These are phyloP conservation scores for Umimayanthus kanabou DNA, from an alignment of 92 coral and sea anemone genomes.

Conservation along the genomic window DNA sequence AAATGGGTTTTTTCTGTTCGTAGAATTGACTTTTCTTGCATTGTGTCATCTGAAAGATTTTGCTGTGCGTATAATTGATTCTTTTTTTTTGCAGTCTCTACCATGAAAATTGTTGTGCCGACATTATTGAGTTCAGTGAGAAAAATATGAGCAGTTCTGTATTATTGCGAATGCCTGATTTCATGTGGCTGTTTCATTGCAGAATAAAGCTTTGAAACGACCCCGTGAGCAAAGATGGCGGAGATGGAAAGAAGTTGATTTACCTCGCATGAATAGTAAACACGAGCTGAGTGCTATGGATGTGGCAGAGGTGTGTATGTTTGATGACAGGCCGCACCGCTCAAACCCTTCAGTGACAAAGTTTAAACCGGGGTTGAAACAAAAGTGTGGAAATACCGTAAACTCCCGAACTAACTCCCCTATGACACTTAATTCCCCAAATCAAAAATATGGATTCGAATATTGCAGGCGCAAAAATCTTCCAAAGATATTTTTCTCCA, in stretches of 20 bases:
- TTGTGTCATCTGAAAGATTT: constrained; percentile 40
- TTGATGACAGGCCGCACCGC: not conserved
- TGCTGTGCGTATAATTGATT: no score
- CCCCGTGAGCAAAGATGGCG: constrained; percentile 88
- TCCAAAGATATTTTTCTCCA: no score
- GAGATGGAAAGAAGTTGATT: constrained; percentile 84
- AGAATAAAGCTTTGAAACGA: constrained; percentile 65
- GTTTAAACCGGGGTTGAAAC: not conserved
- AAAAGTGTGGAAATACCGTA: not conserved
- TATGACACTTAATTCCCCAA: not conserved
- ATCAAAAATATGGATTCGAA: not conserved
- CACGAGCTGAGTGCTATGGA: constrained; percentile 71
- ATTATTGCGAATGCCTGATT: no score
- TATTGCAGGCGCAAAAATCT: not conserved
- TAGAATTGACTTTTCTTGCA: no score
- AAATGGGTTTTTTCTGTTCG: no score
- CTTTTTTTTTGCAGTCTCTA: no score
- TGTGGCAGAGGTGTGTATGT: constrained; percentile 69
- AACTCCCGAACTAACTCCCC: not conserved
- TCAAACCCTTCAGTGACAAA: no score
- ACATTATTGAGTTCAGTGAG: no score
- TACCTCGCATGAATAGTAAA: constrained; percentile 50
- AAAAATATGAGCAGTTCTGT: no score
- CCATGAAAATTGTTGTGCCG: not conserved
- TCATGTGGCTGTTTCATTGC: not conserved